These are phyloP conservation scores for Cyclophora punctaria DNA, from an alignment of 2,888 invertebrate genomes.

Conservation along the genomic window DNA sequence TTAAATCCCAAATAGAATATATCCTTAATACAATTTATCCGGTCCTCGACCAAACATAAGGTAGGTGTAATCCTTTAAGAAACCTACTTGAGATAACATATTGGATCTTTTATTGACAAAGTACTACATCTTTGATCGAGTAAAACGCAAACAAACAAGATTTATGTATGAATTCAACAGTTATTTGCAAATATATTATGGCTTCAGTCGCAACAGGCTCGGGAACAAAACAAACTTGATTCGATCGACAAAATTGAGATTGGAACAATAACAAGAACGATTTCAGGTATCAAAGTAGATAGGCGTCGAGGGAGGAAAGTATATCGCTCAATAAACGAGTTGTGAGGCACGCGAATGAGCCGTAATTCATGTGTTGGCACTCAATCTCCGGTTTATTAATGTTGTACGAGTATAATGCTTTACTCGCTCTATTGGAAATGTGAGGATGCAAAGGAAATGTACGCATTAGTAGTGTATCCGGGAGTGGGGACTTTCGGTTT, in stretches of 20 bases:
- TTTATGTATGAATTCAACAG: not conserved
- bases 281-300: slow-evolving; percentile 36
- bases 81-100: no score
- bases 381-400: slow-evolving; percentile 18
- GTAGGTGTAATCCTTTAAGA: no score
- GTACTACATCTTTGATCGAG: not conserved
- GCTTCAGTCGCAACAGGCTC: no score
- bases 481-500: no score
- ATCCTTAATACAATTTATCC: no score
- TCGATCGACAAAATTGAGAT: slow-evolving; percentile 25
- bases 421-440: no score
- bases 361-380: slow-evolving; percentile 25
- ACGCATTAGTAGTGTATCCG: no score
- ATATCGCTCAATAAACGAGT: slow-evolving; percentile 30
- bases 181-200: slow-evolving; percentile 1
- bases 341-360: slow-evolving; percentile 28
- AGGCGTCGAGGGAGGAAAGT: slow-evolving; percentile 31
- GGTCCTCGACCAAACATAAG: no score
- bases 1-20: no score
- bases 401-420: no score
- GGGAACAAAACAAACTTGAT: slow-evolving; percentile 14
- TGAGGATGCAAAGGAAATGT: no score
- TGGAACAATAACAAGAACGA: slow-evolving; percentile 33
- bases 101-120: not conserved
- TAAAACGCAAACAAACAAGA: not conserved